Evolutionary conservation across 2,888 invertebrate species (phyloP).

Genomic region (Latrodectus elegans): DNA sequence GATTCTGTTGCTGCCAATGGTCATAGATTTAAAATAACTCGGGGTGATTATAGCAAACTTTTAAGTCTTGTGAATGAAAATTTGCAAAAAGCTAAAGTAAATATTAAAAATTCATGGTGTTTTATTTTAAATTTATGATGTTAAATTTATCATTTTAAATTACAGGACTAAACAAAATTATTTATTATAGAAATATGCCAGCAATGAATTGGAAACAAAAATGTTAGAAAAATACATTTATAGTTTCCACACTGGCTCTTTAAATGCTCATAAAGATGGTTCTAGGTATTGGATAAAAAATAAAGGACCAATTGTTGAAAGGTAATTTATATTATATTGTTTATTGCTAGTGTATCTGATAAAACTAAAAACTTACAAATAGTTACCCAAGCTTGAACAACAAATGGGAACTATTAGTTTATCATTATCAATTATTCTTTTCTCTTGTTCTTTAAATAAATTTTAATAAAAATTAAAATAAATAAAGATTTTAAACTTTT

Average conservation of each 20-base stretch:
- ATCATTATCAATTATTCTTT: no score
- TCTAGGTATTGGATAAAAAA: conserved; percentile 95
- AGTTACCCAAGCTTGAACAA: no score
- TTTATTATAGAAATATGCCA: conserved; percentile 78
- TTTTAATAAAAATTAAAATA: no score
- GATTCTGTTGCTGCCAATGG: conserved; percentile 80
- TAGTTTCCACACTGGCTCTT: conserved; percentile 87
- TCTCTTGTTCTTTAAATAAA: no score
- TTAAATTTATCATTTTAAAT: not conserved
- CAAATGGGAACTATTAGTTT: no score
- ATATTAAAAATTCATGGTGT: not conserved
- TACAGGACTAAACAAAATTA: no score
- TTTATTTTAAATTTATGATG: no score
- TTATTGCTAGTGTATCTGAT: no score
- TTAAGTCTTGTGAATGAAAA: conserved; percentile 82
- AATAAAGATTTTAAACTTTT: no score
- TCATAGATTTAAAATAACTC: conserved; percentile 81
- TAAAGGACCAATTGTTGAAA: conserved; percentile 94
- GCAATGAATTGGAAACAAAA: conserved; percentile 84
- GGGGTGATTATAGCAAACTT: conserved; percentile 87
- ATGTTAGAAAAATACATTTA: conserved; percentile 90
- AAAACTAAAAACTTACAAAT: no score
- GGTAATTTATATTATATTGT: conserved; percentile 77
- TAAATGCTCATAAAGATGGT: conserved; percentile 92
- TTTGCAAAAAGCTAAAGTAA: conserved; percentile 82